Base-by-base conservation (phyloP, 1,140 invertebrate species). In the Littorina saxatilis region DNA sequence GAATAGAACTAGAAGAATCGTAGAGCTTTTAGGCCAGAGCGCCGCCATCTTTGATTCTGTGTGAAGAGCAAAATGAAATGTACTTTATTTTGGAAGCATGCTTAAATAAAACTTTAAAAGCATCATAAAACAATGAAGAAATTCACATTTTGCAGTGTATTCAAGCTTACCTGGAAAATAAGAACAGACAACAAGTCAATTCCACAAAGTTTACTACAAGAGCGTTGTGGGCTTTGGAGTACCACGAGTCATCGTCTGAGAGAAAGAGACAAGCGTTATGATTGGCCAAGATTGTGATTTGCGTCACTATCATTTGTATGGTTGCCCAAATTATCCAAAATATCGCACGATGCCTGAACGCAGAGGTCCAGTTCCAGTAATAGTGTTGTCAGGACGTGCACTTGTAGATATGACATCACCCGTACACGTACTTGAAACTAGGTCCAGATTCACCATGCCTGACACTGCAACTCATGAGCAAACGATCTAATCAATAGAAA, bases 161-260 rank as follows among this genome's bases (percentile, higher is more conserved):
- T n/a, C 27, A 27, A 1, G 29, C 70, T 73, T 27, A 29, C 70
- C 70, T 73, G n/a, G 1, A 7, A 47, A 52, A 47, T 32, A 52
- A 50, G 3, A 23, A 4, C n/a, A 13, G 50, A 29, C n/a, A 20
- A 9, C 50, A 11, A 15, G 23, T 15, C n/a, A 11, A 50, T 3
- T 23, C 20, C 1, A 0, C 11, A 73, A 73, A 39, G 32, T 73
- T 47, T 73, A 61, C n/a, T 20, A 50, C 47, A 73, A 29, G 43
- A 39, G 37, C 70, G 50, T 73, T 73, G 13, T 73, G 70, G 70
- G 70, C 43, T 73, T 73, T 15, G 39, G 70, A 73, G 70, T 73
- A 73, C 37, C 15, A 20, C 32, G 29, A 63, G 17, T 32, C 66
- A 20, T 39, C 20, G 17, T 35, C 32, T 23, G 66, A 15, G 5